Base-by-base conservation (phyloP, 2,113 vertebrate genomes). In the Speoplatyrhinus poulsoni region DNA sequence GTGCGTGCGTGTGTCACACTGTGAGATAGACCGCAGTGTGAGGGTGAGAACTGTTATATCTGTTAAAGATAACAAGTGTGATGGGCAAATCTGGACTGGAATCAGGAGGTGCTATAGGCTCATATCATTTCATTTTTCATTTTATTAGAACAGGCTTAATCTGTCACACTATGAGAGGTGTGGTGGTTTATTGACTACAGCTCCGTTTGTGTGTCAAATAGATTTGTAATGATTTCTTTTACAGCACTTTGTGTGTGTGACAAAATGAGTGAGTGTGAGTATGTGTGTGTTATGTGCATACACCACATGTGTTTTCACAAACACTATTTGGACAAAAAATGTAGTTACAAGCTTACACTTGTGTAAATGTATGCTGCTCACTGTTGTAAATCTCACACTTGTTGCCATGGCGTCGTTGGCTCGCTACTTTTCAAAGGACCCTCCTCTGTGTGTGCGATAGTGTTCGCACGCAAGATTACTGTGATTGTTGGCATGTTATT, bases 381-480 rank as follows among this genome's bases (percentile, higher is more conserved):
- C 60, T 46, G 55, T 54, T 49, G 63, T 68, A 77, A 72, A 81
- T 54, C 71, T 64, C 72, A 82, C 80, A 87, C 85, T 87, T 89
- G 88, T 89, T 90, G 81, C 87, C 85, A 90, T 89, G 87, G 82
- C 26, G 62, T 76, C 64, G 76, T 65, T 70, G 62, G 46, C 66
- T 76, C 19, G 50, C 75, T 82, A 73, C 50, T 62, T 49, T 77
- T 78, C 72, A 75, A 46, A 75, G 57, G 57, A 60, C 67, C 72
- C 56, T 76, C 50, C 52, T 67, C 33, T 66, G 72, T 47, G 66
- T 63, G 63, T 58, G 75, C 68, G 67, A 58, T 56, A 65, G 15
- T 63, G 59, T 75, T 32, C 46, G 69, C 32, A 62, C 68, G 68
- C 46, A 60, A 53, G 60, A 6, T 41, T 41, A 41, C 36, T 41